Conservation (phyloP, 37 sponge, comb jelly and placozoan species). For the Theonella swinhoei region DNA sequence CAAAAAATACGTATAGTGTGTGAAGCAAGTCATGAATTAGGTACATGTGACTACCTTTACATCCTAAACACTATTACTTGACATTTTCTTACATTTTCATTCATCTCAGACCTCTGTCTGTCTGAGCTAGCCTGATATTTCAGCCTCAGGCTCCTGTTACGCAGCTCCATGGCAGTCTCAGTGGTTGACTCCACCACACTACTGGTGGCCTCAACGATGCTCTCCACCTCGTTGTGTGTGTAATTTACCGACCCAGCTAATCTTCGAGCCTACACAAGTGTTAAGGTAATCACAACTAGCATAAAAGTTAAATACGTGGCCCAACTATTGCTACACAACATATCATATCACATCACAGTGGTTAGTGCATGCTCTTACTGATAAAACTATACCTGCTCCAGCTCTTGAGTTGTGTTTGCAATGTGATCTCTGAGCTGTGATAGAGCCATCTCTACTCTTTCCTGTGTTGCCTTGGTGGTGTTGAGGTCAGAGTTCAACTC, state of each 20-base stretch:
- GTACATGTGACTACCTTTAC: background rate
- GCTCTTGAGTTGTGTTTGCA: background rate
- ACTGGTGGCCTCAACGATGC: background rate
- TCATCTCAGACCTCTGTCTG: background rate
- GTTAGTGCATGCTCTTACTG: background rate
- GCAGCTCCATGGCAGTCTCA: background rate
- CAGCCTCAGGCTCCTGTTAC: background rate
- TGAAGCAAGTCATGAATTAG: no score
- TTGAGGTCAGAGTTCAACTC: slow-evolving; percentile 6
- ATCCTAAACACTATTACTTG: background rate
- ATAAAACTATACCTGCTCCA: background rate
- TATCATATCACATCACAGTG: no score
- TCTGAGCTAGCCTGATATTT: background rate
- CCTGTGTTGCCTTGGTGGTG: background rate
- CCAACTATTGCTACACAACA: background rate
- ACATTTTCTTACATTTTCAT: background rate
- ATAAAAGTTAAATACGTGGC: no score
- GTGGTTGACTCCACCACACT: background rate
- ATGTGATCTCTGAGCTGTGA: background rate
- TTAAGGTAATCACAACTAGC: no score
- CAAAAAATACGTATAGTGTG: no score
- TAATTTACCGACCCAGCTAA: background rate
- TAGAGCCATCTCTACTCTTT: background rate
- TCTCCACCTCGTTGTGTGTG: background rate
- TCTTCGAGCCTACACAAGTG: background rate